Conservation (phyloP, 2,797 vertebrate genomes). For the Acrossocheilus fasciatus region DNA sequence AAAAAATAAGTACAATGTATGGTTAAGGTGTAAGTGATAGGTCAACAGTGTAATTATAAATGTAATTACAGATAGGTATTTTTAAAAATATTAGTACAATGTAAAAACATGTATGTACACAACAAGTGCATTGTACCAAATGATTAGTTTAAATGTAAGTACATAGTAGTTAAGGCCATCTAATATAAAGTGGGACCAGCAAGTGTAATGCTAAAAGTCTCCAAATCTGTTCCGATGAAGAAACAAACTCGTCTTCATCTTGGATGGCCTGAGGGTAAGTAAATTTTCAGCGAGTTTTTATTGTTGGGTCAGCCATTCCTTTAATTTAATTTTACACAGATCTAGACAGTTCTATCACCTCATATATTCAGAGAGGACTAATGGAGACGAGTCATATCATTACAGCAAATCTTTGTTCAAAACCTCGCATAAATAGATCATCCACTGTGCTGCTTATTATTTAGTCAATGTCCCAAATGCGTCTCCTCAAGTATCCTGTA, state of each 20-base stretch:
- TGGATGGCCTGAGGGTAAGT: neutral
- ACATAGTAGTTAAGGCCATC: no score
- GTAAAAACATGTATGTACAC: no score
- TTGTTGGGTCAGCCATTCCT: neutral
- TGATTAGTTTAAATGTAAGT: no score
- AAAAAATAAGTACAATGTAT: no score
- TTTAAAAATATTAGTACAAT: no score
- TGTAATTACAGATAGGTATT: no score
- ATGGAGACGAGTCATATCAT: slow-evolving; percentile 73
- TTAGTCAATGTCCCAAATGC: slow-evolving; percentile 22
- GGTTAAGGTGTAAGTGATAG: no score
- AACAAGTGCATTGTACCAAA: no score
- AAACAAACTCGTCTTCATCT: neutral
- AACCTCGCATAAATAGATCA: slow-evolving; percentile 50
- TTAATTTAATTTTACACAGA: slow-evolving; percentile 80
- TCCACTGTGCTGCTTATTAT: slow-evolving; percentile 45
- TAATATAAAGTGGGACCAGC: no score
- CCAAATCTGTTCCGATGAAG: neutral
- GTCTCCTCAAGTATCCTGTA: neutral
- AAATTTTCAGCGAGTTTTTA: neutral
- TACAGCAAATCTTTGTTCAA: slow-evolving; percentile 43
- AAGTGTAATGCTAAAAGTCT: neutral
- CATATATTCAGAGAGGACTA: slow-evolving; percentile 74
- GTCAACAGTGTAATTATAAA: no score
- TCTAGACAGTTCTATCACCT: slow-evolving; percentile 74